Percentiles rank a stretch among this genome's conserved stretches.
phyloP scores from a whole-genome alignment of 2,888 invertebrate species.

The Trypoxylon attenuatum region DNA sequence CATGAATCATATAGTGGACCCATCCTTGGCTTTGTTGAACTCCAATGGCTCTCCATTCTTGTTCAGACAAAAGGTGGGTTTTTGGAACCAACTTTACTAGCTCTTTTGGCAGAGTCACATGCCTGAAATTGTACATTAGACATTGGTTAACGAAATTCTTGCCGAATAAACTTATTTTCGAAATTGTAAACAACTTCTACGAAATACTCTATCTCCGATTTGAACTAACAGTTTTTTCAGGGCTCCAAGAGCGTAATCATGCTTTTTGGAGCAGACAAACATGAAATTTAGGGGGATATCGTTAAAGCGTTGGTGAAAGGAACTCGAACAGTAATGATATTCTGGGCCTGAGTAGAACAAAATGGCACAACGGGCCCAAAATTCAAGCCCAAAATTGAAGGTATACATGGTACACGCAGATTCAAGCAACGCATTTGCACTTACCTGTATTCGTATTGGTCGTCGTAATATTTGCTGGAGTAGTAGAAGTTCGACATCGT shows the following conservation, averaged over 20 bases:
- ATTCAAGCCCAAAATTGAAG: conserved; percentile 3
- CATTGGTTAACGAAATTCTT: not conserved
- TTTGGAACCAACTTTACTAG: conserved; percentile 92
- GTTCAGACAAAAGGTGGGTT: conserved; percentile 93
- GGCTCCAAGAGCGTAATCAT: too few relatives aligned
- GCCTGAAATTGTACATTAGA: conserved; percentile 77
- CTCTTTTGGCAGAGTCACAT: conserved; percentile 95
- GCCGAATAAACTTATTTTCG: too few relatives aligned
- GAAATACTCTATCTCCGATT: too few relatives aligned
- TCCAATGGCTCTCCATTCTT: conserved; percentile 95
- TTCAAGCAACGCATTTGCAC: conserved; percentile 48
- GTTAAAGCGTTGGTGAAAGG: too few relatives aligned
- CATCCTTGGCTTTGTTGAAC: conserved; percentile 98
- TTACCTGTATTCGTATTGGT: conserved; percentile 94
- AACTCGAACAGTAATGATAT: too few relatives aligned
- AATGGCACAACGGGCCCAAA: conserved; percentile 35
- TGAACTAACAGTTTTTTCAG: too few relatives aligned
- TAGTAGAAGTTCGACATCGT: conserved; percentile 87
- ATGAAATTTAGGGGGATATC: too few relatives aligned
- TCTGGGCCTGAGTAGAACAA: conserved; percentile 5
- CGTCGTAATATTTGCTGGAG: conserved; percentile 95
- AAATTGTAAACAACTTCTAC: too few relatives aligned
- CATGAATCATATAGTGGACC: conserved; percentile 97
- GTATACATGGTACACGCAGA: too few relatives aligned
- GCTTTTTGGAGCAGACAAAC: too few relatives aligned